Percentiles rank a stretch among this genome's conserved stretches.
phyloP scores from a whole-genome alignment of 2,797 vertebrate species.

The Diplodus sargus region DNA sequence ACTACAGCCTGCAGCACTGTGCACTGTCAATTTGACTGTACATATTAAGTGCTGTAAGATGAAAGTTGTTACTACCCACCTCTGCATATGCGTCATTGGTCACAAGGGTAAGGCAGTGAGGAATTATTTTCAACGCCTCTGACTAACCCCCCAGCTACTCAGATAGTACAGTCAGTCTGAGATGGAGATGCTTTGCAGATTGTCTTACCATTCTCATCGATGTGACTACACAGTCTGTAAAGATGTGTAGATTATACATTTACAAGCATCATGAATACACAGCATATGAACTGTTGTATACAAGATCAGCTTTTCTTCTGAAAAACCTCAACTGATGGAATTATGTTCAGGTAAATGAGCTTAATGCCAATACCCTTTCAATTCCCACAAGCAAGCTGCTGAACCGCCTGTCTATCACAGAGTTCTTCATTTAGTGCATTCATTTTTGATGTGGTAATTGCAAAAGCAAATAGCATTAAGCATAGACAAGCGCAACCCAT shows the following conservation, averaged over 20 bases:
- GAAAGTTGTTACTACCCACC: neutral
- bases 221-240: constrained; percentile 5
- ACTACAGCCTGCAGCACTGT: too few relatives aligned
- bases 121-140: neutral
- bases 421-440: constrained; percentile 2
- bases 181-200: neutral
- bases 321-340: neutral
- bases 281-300: neutral
- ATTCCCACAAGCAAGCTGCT: neutral
- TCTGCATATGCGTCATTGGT: constrained; percentile 10
- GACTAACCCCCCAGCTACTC: neutral
- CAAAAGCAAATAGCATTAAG: constrained; percentile 30
- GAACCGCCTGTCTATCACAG: constrained; percentile 5
- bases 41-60: too few relatives aligned
- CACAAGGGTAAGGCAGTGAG: constrained; percentile 10
- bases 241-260: neutral
- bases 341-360: constrained; percentile 17
- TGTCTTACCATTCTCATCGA: constrained; percentile 10
- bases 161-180: neutral
- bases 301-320: neutral
- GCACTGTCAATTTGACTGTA: too few relatives aligned
- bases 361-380: neutral
- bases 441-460: constrained; percentile 15
- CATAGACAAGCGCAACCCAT: constrained; percentile 10
- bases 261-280: neutral